Base-by-base conservation (phyloP, 2,113 vertebrate species). In the Zosterops pallidus region DNA sequence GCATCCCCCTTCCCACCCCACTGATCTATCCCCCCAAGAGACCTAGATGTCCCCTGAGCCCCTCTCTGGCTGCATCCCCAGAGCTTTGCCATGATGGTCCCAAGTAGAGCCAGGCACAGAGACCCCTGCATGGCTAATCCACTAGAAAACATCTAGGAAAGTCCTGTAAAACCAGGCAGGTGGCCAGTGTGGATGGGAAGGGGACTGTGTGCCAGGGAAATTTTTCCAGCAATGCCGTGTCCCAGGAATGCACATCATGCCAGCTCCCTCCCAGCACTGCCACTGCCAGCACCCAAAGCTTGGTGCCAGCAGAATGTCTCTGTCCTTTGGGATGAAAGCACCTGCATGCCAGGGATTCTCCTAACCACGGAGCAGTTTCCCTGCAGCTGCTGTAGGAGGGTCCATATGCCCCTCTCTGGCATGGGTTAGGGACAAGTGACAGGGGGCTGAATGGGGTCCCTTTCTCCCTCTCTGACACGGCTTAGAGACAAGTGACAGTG, bases 41-140 rank as follows among this genome's bases (percentile, higher is more conserved):
- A 59, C 67, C 29, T 19, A 12, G 9, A 17, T 55, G 60, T 29
- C 8, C 50, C 18, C 39, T 0, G 0, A 53, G 25, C 14, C 41
- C 39, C 6, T 25, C 53, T 62, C 20, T 22, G 11, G 9, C 69
- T 4, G 12, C 42, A 62, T 77, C 42, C 49, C 44, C 9, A 21
- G n/a, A 52, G n/a, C 12, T 86, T 83, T 83, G 44, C 39, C 39
- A 1, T 5, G 26, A 39, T 64, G 31, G 19, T n/a, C 24, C 33
- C 4, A 23, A 39, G 60, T 2, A 25, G 57, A 62, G 44, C 26
- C 72, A 49, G 52, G 25, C 42, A 33, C 0, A 0, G 26, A 23
- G 39, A 82, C 20, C 42, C 28, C 60, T 6, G 46, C 52, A 25
- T 22, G 10, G 53, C 31, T 42, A n/a, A 92, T 44, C 33, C 17